phyloP scores from a whole-genome alignment of 2,113 vertebrate genomes.

The Mormoops blainvillei region DNA sequence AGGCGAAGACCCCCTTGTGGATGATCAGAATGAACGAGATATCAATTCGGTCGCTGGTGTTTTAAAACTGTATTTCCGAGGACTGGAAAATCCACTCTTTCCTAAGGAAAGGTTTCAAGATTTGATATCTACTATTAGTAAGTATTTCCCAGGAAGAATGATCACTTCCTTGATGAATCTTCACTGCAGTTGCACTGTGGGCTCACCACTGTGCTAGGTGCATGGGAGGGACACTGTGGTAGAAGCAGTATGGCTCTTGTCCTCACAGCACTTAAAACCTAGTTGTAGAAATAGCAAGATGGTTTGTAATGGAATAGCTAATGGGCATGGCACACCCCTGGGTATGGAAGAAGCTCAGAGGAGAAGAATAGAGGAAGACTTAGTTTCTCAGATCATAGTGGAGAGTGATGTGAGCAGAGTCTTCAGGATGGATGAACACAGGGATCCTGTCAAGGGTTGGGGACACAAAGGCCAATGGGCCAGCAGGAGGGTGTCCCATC shows the following conservation, averaged over 20 bases:
- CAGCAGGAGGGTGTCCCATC: background rate
- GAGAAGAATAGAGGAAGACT: background rate
- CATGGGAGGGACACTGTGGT: background rate
- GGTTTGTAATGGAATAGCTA: background rate
- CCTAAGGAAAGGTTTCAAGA: conserved; percentile 98
- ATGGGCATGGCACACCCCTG: too few species aligned
- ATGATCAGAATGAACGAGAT: conserved; percentile 94
- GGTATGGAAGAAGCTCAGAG: background rate
- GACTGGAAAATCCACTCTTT: conserved; percentile 97
- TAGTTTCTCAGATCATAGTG: background rate
- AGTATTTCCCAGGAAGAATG: conserved; percentile 76
- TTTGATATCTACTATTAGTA: conserved; percentile 97
- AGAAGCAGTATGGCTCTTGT: background rate
- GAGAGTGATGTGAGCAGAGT: background rate
- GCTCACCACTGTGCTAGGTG: too few species aligned
- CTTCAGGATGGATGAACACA: background rate
- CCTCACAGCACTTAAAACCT: background rate
- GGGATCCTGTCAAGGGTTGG: background rate
- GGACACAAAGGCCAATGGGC: background rate
- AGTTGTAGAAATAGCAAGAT: background rate
- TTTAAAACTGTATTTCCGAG: conserved; percentile 98
- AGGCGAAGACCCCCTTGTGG: conserved; percentile 97
- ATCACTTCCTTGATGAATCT: background rate
- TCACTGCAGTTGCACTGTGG: background rate
- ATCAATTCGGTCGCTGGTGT: conserved; percentile 98